Base-by-base conservation (phyloP, 2,888 invertebrate species). In the Lepidonotus clava region DNA sequence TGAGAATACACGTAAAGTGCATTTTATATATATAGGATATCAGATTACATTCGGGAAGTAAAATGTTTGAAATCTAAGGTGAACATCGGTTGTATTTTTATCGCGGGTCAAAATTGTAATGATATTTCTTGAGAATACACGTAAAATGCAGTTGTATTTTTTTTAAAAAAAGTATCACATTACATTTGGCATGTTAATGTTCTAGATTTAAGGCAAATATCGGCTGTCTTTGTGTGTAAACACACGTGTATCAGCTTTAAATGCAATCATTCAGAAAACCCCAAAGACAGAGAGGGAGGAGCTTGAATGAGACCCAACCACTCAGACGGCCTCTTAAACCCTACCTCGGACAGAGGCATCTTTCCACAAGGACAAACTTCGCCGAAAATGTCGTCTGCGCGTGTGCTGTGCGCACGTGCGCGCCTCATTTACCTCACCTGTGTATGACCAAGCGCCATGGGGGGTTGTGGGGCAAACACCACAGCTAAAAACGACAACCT, bases 401-500 rank as follows among this genome's bases (percentile, higher is more conserved):
- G 71, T 24, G n/a, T n/a, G 5, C 14, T n/a, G 56, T 24, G 18
- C 24, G 71, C 71, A 71, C 71, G 71, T 71, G 71, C 71, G 71
- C 34, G 71, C 71, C 71, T 71, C 71, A 71, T 71, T 71, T 34
- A 36, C 1, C 71, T n/a, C 38, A 38, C 61, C 61, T 61, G 61
- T 61, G 71, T n/a, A 71, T 38, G 71, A 38, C 38, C 36, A 18
- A 38, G 38, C n/a, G 38, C 34, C 71, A 34, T 36, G 36, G 6
- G 61, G 61, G 24, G 21, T 24, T n/a, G n/a, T n/a, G n/a, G n/a
- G n/a, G n/a, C n/a, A n/a, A n/a, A n/a, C n/a, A 38, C 71, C 71
- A 71, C 71, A 71, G 36, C 71, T 36, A 36, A 71, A 38, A 71
- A 71, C 71, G 71, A 34, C 71, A 61, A 61, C 1, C 11, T 32